These are phyloP conservation scores for Melanotaenia duboulayi DNA, from an alignment of 2,113 vertebrate genomes.

Conservation along the genomic window DNA sequence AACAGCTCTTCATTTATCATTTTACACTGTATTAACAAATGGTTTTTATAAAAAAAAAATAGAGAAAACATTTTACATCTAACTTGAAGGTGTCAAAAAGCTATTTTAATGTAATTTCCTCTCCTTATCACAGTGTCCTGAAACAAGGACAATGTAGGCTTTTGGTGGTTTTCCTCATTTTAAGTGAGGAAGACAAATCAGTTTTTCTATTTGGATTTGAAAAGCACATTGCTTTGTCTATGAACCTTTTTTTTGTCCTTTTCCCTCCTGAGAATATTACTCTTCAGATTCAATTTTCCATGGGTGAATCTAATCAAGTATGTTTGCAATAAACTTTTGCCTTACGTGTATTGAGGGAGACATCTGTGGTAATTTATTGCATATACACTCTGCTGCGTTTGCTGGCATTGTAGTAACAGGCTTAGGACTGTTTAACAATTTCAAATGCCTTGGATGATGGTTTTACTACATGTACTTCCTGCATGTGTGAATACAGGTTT, in stretches of 20 bases:
- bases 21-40: too few species aligned
- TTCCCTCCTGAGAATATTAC: constrained; percentile 46
- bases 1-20: too few species aligned
- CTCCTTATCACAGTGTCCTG: constrained; percentile 4
- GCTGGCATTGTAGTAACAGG: background rate
- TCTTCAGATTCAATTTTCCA: constrained; percentile 48
- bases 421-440: background rate
- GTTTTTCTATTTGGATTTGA: constrained; percentile 42
- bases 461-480: background rate
- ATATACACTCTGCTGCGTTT: constrained; percentile 18
- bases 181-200: constrained; percentile 25
- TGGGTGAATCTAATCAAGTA: constrained; percentile 58
- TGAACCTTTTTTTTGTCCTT: constrained; percentile 28
- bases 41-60: background rate
- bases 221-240: constrained; percentile 27
- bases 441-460: background rate
- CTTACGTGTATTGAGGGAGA: constrained; percentile 29
- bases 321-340: constrained; percentile 47
- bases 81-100: constrained; percentile 12
- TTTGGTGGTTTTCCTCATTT: constrained; percentile 18
- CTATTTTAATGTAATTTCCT: constrained; percentile 16
- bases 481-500: background rate
- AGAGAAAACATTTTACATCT: background rate
- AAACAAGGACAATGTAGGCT: background rate
- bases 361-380: constrained; percentile 41